These are phyloP conservation scores for Kryptolebias marmoratus DNA, from an alignment of 2,113 vertebrate species.

Conservation along the genomic window DNA sequence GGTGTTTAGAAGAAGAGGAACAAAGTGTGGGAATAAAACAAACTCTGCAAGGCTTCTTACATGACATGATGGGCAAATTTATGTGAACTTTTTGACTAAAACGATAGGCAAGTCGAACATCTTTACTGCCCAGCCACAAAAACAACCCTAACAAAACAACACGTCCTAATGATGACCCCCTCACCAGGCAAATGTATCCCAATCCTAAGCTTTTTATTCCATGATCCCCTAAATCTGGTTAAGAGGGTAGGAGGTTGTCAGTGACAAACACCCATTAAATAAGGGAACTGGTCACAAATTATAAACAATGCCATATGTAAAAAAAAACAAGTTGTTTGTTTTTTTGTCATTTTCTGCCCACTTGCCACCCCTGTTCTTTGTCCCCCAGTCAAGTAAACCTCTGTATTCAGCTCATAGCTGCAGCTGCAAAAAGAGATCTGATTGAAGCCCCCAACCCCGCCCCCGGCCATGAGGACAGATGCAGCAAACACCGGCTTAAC, in stretches of 20 bases:
- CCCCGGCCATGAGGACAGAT: conserved; percentile 47
- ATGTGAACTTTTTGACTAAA: conserved; percentile 21
- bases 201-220: conserved; percentile 15
- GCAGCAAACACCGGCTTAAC: conserved; percentile 40
- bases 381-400: conserved; percentile 11
- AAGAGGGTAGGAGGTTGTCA: conserved; percentile 36
- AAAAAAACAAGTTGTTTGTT: neutral
- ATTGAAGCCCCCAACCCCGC: conserved; percentile 20
- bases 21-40: conserved; percentile 24
- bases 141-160: conserved; percentile 44
- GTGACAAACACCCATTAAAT: conserved; percentile 31
- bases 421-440: conserved; percentile 52
- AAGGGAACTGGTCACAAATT: conserved; percentile 8
- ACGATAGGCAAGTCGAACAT: conserved; percentile 33
- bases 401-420: conserved; percentile 48
- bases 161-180: conserved; percentile 1
- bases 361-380: no score
- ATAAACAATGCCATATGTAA: neutral
- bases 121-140: conserved; percentile 37
- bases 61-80: conserved; percentile 22
- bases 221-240: conserved; percentile 57
- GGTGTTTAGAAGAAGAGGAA: neutral
- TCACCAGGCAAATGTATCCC: conserved; percentile 7
- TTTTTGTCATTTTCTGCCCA: no score
- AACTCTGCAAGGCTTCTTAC: conserved; percentile 10